These are phyloP conservation scores for Cordylochernes scorpioides DNA, from an alignment of 2,888 invertebrate genomes.

Conservation along the genomic window DNA sequence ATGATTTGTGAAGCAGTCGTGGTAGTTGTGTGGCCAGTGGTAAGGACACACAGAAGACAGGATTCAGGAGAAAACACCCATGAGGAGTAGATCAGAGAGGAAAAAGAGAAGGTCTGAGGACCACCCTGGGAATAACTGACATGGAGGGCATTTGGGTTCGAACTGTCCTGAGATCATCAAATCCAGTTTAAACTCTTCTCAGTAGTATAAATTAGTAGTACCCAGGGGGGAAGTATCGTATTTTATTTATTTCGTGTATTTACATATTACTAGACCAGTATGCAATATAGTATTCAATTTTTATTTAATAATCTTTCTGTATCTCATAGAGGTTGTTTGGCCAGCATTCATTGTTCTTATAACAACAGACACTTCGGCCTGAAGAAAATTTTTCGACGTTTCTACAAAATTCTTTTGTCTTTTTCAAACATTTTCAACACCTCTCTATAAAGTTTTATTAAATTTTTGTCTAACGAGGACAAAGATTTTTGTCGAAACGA, in stretches of 20 bases:
- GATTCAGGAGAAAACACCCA: no score
- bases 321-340: constrained; percentile 82
- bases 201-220: constrained; percentile 9
- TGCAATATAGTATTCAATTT: constrained; percentile 56
- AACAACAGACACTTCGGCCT: constrained; percentile 62
- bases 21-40: no score
- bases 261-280: constrained; percentile 50
- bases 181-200: constrained; percentile 45
- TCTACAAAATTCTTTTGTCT: no score
- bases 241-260: constrained; percentile 39
- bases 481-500: no score
- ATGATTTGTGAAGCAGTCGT: no score
- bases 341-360: constrained; percentile 53
- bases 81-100: no score
- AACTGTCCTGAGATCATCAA: constrained; percentile 29
- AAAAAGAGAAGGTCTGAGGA: no score
- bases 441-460: no score
- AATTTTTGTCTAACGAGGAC: no score
- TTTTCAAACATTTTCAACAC: background rate
- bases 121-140: no score
- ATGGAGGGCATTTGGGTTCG: no score
- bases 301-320: constrained; percentile 71
- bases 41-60: no score
- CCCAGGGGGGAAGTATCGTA: constrained; percentile 39
- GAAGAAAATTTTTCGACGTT: constrained; percentile 24